These are phyloP conservation scores for Glossosoma conforme DNA, from an alignment of 1,140 invertebrate genomes.

Conservation along the genomic window DNA sequence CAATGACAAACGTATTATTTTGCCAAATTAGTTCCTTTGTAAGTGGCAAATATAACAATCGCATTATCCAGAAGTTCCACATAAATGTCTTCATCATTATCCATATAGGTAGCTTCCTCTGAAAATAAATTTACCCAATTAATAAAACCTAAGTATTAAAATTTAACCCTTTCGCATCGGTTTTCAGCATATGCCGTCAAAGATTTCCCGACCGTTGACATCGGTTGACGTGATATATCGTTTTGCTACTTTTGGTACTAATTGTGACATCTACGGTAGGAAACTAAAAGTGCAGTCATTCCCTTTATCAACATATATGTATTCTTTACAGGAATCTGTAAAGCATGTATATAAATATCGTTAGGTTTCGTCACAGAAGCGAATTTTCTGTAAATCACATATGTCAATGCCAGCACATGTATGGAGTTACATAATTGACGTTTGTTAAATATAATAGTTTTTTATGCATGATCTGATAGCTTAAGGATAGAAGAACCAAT, in stretches of 20 bases:
- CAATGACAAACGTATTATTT: too few species aligned
- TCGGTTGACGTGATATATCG: neutral
- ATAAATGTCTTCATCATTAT: conserved; percentile 41
- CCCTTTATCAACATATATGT: neutral
- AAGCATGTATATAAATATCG: too few species aligned
- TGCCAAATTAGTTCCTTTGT: conserved; percentile 15
- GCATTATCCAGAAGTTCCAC: conserved; percentile 21
- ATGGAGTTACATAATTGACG: too few species aligned
- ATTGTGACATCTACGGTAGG: neutral
- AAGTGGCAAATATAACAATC: conserved; percentile 15
- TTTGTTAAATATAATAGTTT: too few species aligned
- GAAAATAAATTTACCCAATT: conserved; percentile 29
- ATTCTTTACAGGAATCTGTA: neutral
- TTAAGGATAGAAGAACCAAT: too few species aligned
- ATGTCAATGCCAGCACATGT: too few species aligned
- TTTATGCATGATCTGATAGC: too few species aligned
- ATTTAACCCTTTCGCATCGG: neutral
- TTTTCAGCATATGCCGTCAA: neutral
- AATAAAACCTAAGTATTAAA: conserved; percentile 31
- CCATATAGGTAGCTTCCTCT: conserved; percentile 40
- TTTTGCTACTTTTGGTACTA: too few species aligned
- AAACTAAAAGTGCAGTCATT: neutral
- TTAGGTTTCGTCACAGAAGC: too few species aligned
- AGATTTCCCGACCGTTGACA: neutral
- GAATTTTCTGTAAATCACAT: too few species aligned